Conservation (phyloP, 2,797 vertebrate species). For the Falco columbarius region DNA sequence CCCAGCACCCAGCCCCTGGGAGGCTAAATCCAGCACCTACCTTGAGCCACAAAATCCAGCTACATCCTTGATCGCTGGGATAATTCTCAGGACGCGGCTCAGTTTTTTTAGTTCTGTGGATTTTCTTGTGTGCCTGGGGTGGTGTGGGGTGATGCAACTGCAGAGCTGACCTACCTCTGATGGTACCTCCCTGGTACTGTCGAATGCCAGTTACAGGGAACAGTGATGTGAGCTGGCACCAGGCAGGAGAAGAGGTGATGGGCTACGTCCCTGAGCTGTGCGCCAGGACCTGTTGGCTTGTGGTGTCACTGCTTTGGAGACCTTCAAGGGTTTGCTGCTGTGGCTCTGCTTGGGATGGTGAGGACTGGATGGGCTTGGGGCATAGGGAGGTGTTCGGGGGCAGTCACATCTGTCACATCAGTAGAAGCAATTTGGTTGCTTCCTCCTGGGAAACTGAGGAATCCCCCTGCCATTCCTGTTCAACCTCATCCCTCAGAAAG, state of each 20-base stretch:
- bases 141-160: background rate
- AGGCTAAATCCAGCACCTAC: background rate
- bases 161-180: background rate
- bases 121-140: background rate
- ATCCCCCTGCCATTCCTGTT: background rate
- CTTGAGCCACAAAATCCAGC: background rate
- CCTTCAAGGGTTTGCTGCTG: background rate
- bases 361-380: background rate
- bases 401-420: background rate
- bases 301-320: background rate
- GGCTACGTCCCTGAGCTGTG: background rate
- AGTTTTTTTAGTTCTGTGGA: background rate
- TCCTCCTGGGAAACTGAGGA: background rate
- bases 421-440: background rate
- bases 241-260: background rate
- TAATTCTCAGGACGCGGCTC: background rate
- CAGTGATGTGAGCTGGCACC: fast-evolving
- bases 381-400: background rate
- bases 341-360: background rate
- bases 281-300: background rate
- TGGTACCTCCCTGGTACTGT: background rate
- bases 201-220: background rate
- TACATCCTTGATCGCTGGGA: fast-evolving
- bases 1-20: no score
- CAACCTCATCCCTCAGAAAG: background rate